Base-by-base conservation (phyloP, 2,888 invertebrate genomes). In the Yponomeuta plumbellus region DNA sequence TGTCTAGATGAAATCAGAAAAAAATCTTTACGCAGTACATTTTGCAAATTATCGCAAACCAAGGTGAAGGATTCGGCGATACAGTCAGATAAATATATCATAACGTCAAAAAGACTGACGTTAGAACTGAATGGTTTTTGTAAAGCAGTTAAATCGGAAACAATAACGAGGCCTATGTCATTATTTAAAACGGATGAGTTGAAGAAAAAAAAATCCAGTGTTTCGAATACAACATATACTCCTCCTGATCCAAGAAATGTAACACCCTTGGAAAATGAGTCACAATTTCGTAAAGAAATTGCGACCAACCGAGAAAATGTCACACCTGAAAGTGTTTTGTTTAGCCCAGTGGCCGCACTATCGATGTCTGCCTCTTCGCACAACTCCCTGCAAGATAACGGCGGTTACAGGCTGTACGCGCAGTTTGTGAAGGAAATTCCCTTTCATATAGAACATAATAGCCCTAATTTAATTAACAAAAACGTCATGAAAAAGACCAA, bases 81-180 rank as follows among this genome's bases (percentile, higher is more conserved):
- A 23, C 5, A 0, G n/a, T 70, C 69, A 65, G 66, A 59, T 10
- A 67, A 64, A 65, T 76, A 78, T 66, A 76, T 73, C 64, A 73
- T 88, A 64, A 85, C 86, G 66, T 75, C 72, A 52, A 78, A 82
- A 68, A 79, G 88, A 26, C 72, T 89, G 68, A 88, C 86, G 67
- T 74, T 89, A 26, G 70, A 70, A 64, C 70, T 69, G 68, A 74
- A 76, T 65, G 78, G 83, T 74, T 83, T 85, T 70, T 80, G 82
- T 21, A 89, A 86, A 70, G 80, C 83, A 26, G 75, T 88, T 67
- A 74, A 76, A 70, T 88, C 90, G 17, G 82, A 87, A 77, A 89
- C 87, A 44, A 76, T 87, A 68, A 86, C 84, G 21, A 80, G 90
- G 68, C 74, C 81, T 1, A 4, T 6, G 4, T 11, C 11, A 22